phyloP scores from a whole-genome alignment of 2,888 invertebrate species.

The Heteropelma amictum region DNA sequence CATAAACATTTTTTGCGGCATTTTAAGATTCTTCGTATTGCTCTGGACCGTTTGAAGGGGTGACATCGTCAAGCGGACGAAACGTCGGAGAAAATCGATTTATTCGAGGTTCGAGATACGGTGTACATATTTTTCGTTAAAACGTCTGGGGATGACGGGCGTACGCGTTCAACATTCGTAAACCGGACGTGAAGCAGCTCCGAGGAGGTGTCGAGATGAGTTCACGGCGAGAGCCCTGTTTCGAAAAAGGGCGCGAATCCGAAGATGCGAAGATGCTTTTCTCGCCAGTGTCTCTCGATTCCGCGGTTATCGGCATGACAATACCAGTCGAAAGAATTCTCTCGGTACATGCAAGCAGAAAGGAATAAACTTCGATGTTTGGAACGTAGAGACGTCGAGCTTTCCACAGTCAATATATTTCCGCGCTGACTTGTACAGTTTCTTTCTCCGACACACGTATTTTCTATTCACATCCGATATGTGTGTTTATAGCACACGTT shows the following conservation, averaged over 20 bases:
- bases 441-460: slow-evolving; percentile 4
- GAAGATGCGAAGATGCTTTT: not conserved
- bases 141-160: no score
- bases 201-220: slow-evolving; percentile 24
- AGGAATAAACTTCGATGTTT: slow-evolving; percentile 29
- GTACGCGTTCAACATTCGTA: not conserved
- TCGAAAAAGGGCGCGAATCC: not conserved
- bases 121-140: no score
- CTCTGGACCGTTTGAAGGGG: no score
- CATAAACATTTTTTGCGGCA: no score
- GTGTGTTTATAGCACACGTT: not conserved
- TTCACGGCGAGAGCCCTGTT: slow-evolving; percentile 2
- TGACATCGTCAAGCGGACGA: no score
- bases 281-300: slow-evolving; percentile 9
- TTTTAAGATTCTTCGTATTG: no score
- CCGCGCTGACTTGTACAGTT: slow-evolving; percentile 27
- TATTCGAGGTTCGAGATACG: no score
- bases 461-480: not conserved
- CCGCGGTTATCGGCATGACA: slow-evolving; percentile 45
- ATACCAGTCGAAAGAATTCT: slow-evolving; percentile 42
- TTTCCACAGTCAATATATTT: slow-evolving; percentile 18
- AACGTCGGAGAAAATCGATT: no score
- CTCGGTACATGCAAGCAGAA: not conserved
- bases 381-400: not conserved
- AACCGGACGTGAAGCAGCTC: slow-evolving; percentile 1